Evolutionary conservation across 2,797 vertebrate species (phyloP).

Genomic region (Scolopax bukidnonensis): DNA sequence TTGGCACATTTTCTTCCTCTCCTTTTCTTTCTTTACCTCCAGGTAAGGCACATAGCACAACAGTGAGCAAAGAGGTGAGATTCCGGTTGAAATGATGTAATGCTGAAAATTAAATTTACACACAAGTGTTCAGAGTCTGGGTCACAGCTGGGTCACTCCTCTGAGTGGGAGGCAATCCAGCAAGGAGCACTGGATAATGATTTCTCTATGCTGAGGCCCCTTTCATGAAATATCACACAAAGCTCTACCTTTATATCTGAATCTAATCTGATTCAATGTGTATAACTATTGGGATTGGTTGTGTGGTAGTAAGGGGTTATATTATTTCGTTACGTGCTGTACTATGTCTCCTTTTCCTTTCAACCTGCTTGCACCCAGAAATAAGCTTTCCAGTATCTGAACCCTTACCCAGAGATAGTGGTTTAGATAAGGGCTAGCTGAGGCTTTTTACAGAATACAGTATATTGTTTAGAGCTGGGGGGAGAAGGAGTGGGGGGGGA

Average conservation of each 20-base stretch:
- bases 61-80: constrained; percentile 48
- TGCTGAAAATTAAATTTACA: constrained; percentile 62
- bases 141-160: constrained; percentile 60
- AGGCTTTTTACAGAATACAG: not conserved
- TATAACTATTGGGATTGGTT: not conserved
- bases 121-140: constrained; percentile 51
- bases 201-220: constrained; percentile 22
- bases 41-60: constrained; percentile 45
- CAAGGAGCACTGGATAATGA: constrained; percentile 56
- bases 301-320: not conserved
- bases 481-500: accelerated
- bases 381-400: constrained; percentile 8
- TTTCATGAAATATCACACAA: constrained; percentile 42
- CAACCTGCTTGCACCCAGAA: constrained; percentile 15
- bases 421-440: constrained; percentile 15
- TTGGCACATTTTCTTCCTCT: not conserved
- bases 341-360: not conserved
- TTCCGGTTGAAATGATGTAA: constrained; percentile 53
- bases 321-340: not conserved
- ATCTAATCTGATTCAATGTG: constrained; percentile 45
- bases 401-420: not conserved
- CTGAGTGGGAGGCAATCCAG: constrained; percentile 51
- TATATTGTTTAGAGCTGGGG: not conserved
- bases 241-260: constrained; percentile 34
- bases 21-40: constrained; percentile 8